These are phyloP conservation scores for Salmo trutta DNA, from an alignment of 2,797 vertebrate species.

Conservation along the genomic window DNA sequence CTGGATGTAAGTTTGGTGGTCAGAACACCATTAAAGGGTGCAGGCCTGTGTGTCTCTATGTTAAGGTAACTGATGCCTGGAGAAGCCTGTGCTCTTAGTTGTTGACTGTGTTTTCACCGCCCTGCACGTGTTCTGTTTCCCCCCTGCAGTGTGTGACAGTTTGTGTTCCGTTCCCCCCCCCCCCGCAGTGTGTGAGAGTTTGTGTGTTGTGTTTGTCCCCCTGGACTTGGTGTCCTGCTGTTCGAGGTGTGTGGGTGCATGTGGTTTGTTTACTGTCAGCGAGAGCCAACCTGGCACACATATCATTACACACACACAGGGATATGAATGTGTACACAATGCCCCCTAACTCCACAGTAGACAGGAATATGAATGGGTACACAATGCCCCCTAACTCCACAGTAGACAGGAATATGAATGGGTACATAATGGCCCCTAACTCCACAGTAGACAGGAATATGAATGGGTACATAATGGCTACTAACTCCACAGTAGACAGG, in stretches of 20 bases:
- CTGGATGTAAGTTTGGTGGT: background rate
- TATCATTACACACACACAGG: background rate
- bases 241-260: background rate
- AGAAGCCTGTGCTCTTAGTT: background rate
- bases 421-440: too few relatives aligned
- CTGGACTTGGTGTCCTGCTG: background rate
- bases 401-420: too few relatives aligned
- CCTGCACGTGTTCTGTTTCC: background rate
- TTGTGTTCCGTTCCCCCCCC: background rate
- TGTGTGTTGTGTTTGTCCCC: slow-evolving; percentile 12
- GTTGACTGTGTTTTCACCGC: slow-evolving; percentile 2
- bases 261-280: background rate
- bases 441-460: too few relatives aligned
- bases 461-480: too few relatives aligned
- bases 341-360: too few relatives aligned
- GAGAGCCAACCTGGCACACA: background rate
- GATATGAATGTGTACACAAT: too few relatives aligned
- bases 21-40: too few relatives aligned
- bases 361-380: too few relatives aligned
- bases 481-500: too few relatives aligned
- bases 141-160: background rate
- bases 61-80: background rate
- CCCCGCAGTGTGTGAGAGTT: background rate
- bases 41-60: background rate
- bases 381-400: too few relatives aligned